A percentile compares a stretch with the other conserved stretches of the same genome.
These are phyloP conservation scores for Platichthys flesus DNA, from an alignment of 2,113 vertebrate genomes.

Conservation along the genomic window DNA sequence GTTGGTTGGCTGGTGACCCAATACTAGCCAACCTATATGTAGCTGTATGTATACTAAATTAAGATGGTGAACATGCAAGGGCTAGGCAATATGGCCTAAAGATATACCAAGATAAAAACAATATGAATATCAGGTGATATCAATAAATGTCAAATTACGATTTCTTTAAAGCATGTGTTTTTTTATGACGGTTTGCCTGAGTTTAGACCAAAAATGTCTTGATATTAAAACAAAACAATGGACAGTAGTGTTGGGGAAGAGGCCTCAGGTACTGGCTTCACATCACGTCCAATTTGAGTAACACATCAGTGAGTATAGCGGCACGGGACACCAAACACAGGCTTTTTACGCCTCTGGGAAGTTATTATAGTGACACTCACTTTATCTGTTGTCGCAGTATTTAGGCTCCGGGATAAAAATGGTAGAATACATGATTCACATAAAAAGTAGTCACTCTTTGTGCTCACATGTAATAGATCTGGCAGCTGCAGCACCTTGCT, in stretches of 20 bases:
- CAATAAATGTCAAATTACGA: too few relatives aligned
- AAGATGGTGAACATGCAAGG: not conserved
- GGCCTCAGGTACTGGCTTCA: not conserved
- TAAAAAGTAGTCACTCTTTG: not conserved
- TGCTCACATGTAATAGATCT: not conserved
- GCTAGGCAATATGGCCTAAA: not conserved
- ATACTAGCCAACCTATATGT: too few relatives aligned
- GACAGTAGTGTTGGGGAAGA: too few relatives aligned
- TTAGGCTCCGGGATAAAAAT: not conserved
- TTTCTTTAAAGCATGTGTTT: too few relatives aligned
- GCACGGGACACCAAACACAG: not conserved
- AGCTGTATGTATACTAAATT: not conserved
- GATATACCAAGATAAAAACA: not conserved
- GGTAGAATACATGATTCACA: conserved; percentile 1
- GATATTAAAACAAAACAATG: too few relatives aligned
- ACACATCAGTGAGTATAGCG: not conserved
- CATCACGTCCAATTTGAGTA: not conserved
- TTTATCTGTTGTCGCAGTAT: not conserved
- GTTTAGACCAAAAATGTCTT: not conserved
- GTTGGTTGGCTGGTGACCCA: not conserved
- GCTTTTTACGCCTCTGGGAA: not conserved
- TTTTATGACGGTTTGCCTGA: too few relatives aligned
- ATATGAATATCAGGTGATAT: too few relatives aligned
- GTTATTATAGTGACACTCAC: not conserved
- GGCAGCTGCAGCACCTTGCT: not conserved